A percentile compares a stretch with the other conserved stretches of the same genome.
Evolutionary conservation across 1,140 invertebrate species (phyloP).

Genomic region (Aphelenchoides fujianensis): DNA sequence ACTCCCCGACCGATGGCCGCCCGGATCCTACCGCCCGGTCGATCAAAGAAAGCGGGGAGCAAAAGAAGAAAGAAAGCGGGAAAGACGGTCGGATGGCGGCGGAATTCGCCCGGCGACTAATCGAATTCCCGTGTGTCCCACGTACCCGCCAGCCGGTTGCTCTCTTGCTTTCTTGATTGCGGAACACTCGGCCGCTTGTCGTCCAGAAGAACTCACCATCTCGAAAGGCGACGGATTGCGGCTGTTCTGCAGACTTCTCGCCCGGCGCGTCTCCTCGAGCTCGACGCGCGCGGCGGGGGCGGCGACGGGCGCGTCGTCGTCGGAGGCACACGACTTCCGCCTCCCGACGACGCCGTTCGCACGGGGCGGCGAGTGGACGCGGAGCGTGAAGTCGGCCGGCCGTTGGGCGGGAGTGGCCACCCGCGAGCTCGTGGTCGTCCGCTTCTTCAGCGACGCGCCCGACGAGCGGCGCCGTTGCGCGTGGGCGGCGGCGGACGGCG

Average conservation of each 20-base stretch:
- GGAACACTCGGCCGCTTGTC: too few relatives aligned
- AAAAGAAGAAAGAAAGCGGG: too few relatives aligned
- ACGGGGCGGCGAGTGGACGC: neutral
- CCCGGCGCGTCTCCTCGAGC: neutral
- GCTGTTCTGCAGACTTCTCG: neutral
- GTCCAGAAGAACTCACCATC: too few relatives aligned
- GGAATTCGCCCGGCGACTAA: too few relatives aligned
- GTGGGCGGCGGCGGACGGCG: neutral
- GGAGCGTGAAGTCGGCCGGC: neutral
- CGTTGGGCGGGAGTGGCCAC: neutral
- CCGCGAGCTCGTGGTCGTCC: neutral
- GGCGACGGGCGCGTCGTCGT: neutral
- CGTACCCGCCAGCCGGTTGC: too few relatives aligned
- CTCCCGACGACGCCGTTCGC: neutral
- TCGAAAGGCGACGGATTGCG: slow-evolving; percentile 10
- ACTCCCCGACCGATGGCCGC: too few relatives aligned
- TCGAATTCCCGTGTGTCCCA: too few relatives aligned
- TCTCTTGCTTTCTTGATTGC: too few relatives aligned
- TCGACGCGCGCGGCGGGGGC: neutral
- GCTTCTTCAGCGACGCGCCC: neutral
- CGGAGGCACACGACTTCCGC: neutral
- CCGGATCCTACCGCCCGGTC: too few relatives aligned
- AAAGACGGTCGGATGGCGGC: too few relatives aligned
- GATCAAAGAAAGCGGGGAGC: too few relatives aligned
- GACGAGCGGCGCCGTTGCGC: neutral